Base-by-base conservation (phyloP, 1,140 invertebrate genomes). In the Brachionus sp. region DNA sequence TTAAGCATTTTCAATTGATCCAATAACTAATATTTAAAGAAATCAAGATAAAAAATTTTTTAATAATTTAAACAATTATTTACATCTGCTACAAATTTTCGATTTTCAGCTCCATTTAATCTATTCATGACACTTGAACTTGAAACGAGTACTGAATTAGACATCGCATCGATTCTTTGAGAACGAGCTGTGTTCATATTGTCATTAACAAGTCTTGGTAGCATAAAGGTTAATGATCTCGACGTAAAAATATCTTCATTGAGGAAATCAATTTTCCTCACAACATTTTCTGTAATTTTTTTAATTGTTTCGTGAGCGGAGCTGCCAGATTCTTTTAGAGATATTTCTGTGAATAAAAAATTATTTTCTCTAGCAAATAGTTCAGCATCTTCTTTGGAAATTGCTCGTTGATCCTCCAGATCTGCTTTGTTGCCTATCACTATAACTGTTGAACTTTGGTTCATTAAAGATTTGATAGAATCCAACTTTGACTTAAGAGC, bases 1-100 rank as follows among this genome's bases (percentile, higher is more conserved):
- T 86, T 86, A 29, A 86, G 84, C 42, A 84, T 35, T 85, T 85
- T 86, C 2, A 88, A 44, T 83, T 89, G 88, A 73, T 89, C 88
- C 23, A 75, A 46, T 44, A 75, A 19, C 70, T 75, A 3, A 13
- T 5, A 35, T 75, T 42, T 10, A 75, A 39, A n/a, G n/a, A 33
- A 35, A 33, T 66, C 33, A 33, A 33, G 4, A 33, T 35, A 13
- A n/a, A 66, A 16, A 33, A 3, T 2, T 46, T 12, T 12, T 46
- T 46, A 46, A 46, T 12, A 46, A 2, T 46, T 46, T n/a, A 46
- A 46, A 46, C 5, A 9, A 42, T 5, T 19, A 6, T 39, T 80
- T 62, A 80, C 77, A 35, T 80, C 77, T 13, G 19, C 37, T 37
- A 80, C 19, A 35, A 80, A 62, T 19, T 44, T 57, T 80, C 77